A percentile compares a stretch with the other conserved stretches of the same genome.
phyloP scores from a whole-genome alignment of 2,888 invertebrate species.

The Coelinius sp. region DNA sequence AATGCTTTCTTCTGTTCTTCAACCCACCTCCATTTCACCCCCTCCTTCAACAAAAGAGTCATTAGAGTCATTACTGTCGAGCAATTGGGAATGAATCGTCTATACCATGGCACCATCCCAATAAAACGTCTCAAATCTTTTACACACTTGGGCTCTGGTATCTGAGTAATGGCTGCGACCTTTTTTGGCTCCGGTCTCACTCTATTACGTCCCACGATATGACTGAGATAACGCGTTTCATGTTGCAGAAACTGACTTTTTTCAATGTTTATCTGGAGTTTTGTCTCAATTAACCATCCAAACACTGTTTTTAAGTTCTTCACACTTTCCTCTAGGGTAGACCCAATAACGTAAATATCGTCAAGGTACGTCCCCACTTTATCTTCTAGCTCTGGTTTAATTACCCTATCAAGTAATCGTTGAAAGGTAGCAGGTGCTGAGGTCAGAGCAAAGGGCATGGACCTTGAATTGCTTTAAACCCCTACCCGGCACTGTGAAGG shows the following conservation, averaged over 20 bases:
- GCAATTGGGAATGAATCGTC: constrained; percentile 39
- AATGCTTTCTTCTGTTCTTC: constrained; percentile 19
- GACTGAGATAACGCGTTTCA: constrained; percentile 44
- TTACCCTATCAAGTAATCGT: too few relatives aligned
- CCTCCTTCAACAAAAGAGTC: too few relatives aligned
- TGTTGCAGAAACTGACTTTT: constrained; percentile 52
- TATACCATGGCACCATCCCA: constrained; percentile 51
- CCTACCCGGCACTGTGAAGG: constrained; percentile 55
- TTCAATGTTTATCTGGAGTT: constrained; percentile 30
- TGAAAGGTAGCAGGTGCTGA: constrained; percentile 34
- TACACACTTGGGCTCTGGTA: constrained; percentile 29
- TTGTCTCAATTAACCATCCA: neutral
- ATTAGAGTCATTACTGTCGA: too few relatives aligned
- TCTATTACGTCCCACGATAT: constrained; percentile 19
- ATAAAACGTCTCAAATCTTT: constrained; percentile 49
- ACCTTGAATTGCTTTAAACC: constrained; percentile 55
- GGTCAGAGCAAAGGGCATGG: constrained; percentile 55
- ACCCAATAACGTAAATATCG: too few relatives aligned
- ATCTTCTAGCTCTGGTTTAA: too few relatives aligned
- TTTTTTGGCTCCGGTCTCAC: constrained; percentile 38
- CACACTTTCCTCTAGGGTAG: constrained; percentile 34
- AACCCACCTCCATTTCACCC: constrained; percentile 30
- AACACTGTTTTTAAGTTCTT: constrained; percentile 29
- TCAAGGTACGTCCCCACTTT: too few relatives aligned
- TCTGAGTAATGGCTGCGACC: constrained; percentile 8